These are phyloP conservation scores for Isoperla grammatica DNA, from an alignment of 2,888 invertebrate genomes.

Conservation along the genomic window DNA sequence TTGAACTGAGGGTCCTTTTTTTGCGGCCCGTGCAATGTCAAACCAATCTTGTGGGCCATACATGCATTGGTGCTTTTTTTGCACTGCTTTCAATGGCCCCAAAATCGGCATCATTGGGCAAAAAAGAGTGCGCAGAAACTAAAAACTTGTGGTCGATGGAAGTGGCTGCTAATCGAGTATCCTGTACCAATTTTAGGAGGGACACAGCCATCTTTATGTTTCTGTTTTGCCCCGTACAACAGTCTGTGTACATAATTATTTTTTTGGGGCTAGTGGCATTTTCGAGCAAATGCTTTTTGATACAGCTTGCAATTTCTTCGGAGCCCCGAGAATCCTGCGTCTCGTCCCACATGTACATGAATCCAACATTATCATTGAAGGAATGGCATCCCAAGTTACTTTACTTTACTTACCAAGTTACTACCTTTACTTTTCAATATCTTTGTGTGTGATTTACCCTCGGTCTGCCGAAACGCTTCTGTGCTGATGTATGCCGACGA, in stretches of 20 bases:
- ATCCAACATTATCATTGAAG: slow-evolving; percentile 34
- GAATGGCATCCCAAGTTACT: slow-evolving; percentile 36
- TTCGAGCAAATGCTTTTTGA: slow-evolving; percentile 5
- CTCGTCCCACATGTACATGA: slow-evolving; percentile 38
- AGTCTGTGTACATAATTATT: not conserved
- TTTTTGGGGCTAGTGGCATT: too few species aligned
- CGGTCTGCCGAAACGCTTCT: too few species aligned
- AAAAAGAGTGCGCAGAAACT: slow-evolving; percentile 17
- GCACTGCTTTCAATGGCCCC: slow-evolving; percentile 7
- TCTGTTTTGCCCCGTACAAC: slow-evolving; percentile 15
- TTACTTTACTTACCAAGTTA: too few species aligned
- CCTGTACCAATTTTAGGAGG: not conserved
- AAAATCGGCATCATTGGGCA: slow-evolving; percentile 19
- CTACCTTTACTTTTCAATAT: too few species aligned
- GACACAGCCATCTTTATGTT: slow-evolving; percentile 7
- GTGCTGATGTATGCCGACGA: too few species aligned
- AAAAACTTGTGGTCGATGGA: slow-evolving; percentile 12
- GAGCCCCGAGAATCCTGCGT: slow-evolving; percentile 36
- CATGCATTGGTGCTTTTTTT: not conserved
- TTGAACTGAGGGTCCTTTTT: slow-evolving; percentile 5
- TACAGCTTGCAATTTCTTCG: slow-evolving; percentile 36
- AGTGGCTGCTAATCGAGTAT: too few species aligned
- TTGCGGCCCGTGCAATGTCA: not conserved
- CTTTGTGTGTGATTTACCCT: too few species aligned
- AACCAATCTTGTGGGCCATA: slow-evolving; percentile 8